Percentiles rank a stretch among this genome's conserved stretches.
Conservation (phyloP, 1,140 invertebrate genomes). For the Brachystomella parvula region DNA sequence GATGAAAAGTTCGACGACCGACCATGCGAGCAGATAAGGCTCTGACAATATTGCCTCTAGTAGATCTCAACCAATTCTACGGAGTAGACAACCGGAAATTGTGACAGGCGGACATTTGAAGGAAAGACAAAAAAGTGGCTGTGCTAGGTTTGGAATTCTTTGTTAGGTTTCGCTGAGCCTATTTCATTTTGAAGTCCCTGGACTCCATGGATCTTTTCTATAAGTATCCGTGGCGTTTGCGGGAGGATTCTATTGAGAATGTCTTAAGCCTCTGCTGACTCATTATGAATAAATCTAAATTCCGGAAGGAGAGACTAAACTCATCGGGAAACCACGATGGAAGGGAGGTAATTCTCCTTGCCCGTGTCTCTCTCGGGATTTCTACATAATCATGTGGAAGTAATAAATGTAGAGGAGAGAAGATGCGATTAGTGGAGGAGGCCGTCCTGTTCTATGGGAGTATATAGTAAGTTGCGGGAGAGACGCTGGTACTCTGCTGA, state of each 20-base stretch:
- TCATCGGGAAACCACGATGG: background rate
- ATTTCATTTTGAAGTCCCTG: background rate
- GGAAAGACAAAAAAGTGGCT: no score
- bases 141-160: no score
- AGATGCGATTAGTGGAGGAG: background rate
- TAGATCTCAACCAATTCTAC: no score
- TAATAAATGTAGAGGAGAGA: slow-evolving; percentile 3
- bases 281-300: slow-evolving; percentile 9
- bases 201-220: background rate
- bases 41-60: no score
- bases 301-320: slow-evolving; percentile 3
- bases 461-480: no score
- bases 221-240: background rate
- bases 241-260: background rate
- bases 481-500: no score
- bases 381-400: slow-evolving; percentile 9
- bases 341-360: background rate
- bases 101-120: no score
- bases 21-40: no score
- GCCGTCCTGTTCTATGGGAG: background rate
- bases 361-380: background rate
- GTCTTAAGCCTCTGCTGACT: background rate
- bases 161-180: no score
- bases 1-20: no score
- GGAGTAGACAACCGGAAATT: no score